phyloP scores from a whole-genome alignment of 2,797 vertebrate species.

The Poeciliopsis gracilis region DNA sequence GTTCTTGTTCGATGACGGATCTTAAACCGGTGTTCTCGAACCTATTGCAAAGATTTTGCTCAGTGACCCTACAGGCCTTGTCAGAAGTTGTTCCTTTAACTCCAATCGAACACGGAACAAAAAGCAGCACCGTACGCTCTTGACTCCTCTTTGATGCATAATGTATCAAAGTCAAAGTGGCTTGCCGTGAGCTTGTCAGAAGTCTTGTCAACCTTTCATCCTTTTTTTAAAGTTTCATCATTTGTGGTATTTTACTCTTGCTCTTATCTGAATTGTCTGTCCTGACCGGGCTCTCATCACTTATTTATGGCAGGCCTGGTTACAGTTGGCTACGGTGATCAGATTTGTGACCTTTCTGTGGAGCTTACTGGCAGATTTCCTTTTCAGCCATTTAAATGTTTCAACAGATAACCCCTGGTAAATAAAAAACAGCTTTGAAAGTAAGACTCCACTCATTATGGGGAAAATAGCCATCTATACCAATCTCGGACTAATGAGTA shows the following conservation, averaged over 20 bases:
- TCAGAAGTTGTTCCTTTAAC: neutral
- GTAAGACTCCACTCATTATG: neutral
- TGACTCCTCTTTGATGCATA: slow-evolving; percentile 53
- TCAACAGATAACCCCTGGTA: neutral
- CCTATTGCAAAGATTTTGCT: slow-evolving; percentile 21
- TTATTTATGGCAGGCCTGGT: slow-evolving; percentile 41
- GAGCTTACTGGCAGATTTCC: neutral
- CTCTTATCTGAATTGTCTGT: slow-evolving; percentile 20
- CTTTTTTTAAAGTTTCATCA: slow-evolving; percentile 36
- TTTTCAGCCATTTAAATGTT: neutral
- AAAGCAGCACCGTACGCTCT: slow-evolving; percentile 14
- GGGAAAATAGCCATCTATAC: neutral
- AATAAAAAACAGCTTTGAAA: neutral
- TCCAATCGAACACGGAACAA: neutral
- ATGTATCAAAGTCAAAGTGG: slow-evolving; percentile 43
- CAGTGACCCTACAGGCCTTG: slow-evolving; percentile 15
- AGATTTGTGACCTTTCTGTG: slow-evolving; percentile 52
- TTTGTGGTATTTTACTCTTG: slow-evolving; percentile 49
- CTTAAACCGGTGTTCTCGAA: slow-evolving; percentile 6
- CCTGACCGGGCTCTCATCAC: slow-evolving; percentile 27
- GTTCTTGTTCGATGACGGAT: neutral
- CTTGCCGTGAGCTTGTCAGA: slow-evolving; percentile 27
- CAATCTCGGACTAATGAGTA: neutral
- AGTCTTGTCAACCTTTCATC: slow-evolving; percentile 56
- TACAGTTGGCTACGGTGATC: slow-evolving; percentile 18